Base-by-base conservation (phyloP, 2,888 invertebrate genomes). In the Xylophagus ater region DNA sequence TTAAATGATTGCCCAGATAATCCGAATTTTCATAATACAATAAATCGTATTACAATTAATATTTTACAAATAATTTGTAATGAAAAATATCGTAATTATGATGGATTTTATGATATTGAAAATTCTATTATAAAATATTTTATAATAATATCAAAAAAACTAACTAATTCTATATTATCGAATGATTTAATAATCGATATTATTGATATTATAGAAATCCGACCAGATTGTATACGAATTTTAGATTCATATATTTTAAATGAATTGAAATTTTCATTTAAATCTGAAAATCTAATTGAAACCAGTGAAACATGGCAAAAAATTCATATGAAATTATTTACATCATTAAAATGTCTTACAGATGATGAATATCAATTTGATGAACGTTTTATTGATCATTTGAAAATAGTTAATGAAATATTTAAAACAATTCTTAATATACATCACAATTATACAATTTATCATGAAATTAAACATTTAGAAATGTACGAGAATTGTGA, bases 381-480 rank as follows among this genome's bases (percentile, higher is more conserved):
- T 10, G 24, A 33, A 7, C 24, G 33, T n/a, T 24, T 15, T 3
- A 24, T 23, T 4, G 13, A 12, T 10, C 23, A 40, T 25, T 6
- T 42, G 3, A 36, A 34, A 20, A 29, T 28, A n/a, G 26, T 42
- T 4, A 23, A 8, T 15, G 44, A 42, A 36, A 26, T 40, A 19
- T 26, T 42, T 3, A 39, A 36, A 25, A 19, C 28, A 5, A 17
- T 15, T 2, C 34, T 19, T 15, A 37, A 39, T 15, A 25, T 44
- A 4, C 19, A 37, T 9, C 19, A 30, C 5, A 37, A 34, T 9
- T 41, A 35, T 29, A 39, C 30, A 10, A n/a, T 37, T 4, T 34
- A 37, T 24, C 45, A 45, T 28, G 42, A 45, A 32, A 21, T 29
- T 2, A 25, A 28, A 12, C 42, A 45, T 24, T 10, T 34, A 6